Percentiles rank a stretch among this genome's conserved stretches.
Evolutionary conservation across 2,888 invertebrate genomes (phyloP).

Genomic region (Ochlodes sylvanus): DNA sequence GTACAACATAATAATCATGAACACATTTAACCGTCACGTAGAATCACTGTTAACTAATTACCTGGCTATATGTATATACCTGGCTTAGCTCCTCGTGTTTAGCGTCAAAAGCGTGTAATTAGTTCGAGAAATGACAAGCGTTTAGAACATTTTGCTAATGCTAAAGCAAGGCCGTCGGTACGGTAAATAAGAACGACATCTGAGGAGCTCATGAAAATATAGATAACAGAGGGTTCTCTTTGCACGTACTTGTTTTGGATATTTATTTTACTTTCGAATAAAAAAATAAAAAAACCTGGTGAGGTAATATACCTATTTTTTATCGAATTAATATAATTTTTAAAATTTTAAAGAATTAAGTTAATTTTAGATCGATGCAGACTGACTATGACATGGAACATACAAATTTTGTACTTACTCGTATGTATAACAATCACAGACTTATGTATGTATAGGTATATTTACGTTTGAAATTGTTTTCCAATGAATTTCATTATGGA

Average conservation of each 20-base stretch:
- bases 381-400: too few species aligned
- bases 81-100: neutral
- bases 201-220: neutral
- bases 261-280: too few species aligned
- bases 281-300: too few species aligned
- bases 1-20: neutral
- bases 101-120: conserved; percentile 21
- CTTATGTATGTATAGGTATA: too few species aligned
- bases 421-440: too few species aligned
- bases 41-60: conserved; percentile 3
- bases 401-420: too few species aligned
- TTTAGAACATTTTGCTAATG: conserved; percentile 14
- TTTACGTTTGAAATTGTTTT: too few species aligned
- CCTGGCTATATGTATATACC: neutral
- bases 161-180: conserved; percentile 15
- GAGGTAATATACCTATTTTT: too few species aligned
- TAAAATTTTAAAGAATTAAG: too few species aligned
- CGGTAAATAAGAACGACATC: neutral
- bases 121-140: conserved; percentile 14
- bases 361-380: too few species aligned
- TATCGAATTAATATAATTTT: too few species aligned
- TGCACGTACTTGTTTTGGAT: neutral
- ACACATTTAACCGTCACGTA: neutral
- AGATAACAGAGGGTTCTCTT: neutral
- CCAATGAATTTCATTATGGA: too few species aligned